These are phyloP conservation scores for Botia kubotai DNA, from an alignment of 2,797 vertebrate species.

Conservation along the genomic window DNA sequence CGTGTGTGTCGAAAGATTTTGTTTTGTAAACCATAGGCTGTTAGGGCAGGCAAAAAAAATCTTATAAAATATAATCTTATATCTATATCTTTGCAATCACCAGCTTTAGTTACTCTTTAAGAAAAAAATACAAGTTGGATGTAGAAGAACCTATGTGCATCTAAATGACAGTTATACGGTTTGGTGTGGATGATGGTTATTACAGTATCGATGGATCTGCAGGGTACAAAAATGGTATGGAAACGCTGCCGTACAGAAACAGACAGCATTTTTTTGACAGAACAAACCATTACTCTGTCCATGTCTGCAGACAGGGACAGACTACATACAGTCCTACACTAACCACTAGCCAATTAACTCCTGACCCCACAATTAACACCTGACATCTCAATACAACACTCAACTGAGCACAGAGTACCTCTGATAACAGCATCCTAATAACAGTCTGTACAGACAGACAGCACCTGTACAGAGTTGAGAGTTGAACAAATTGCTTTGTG, in stretches of 20 bases:
- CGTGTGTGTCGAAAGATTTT: not conserved
- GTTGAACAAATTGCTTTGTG: slow-evolving; percentile 41
- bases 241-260: no score
- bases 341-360: slow-evolving; percentile 23
- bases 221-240: no score
- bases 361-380: slow-evolving; percentile 37
- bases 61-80: not conserved
- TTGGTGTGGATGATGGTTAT: no score
- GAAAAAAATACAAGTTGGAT: no score
- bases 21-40: not conserved
- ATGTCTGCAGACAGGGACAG: not conserved
- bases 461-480: slow-evolving; percentile 1
- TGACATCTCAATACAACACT: slow-evolving; percentile 22
- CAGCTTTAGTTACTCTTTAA: no score
- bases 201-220: no score
- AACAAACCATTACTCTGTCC: no score
- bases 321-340: slow-evolving; percentile 7
- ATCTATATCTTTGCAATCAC: no score
- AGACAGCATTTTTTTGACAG: no score
- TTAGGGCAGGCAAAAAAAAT: not conserved
- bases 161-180: no score
- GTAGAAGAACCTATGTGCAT: no score
- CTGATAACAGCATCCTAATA: slow-evolving; percentile 46
- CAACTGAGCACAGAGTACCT: not conserved
- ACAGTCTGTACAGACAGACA: slow-evolving; percentile 26